phyloP scores from a whole-genome alignment of 2,888 invertebrate genomes.

The Pammene aurita region DNA sequence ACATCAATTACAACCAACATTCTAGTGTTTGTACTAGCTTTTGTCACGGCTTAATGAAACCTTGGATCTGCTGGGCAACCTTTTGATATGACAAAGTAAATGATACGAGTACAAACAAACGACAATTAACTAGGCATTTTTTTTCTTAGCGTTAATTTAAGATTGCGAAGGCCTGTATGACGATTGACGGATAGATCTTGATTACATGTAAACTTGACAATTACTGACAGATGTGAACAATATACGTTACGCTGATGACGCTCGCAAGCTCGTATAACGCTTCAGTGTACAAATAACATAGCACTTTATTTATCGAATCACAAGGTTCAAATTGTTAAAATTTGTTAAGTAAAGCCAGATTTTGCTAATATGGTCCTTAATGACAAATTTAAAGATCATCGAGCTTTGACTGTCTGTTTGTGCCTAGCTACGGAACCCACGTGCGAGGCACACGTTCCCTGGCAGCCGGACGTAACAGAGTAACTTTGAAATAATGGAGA shows the following conservation, averaged over 20 bases:
- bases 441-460: slow-evolving; percentile 72
- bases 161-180: slow-evolving; percentile 22
- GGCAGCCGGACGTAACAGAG: slow-evolving; percentile 52
- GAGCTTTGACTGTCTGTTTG: slow-evolving; percentile 53
- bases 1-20: too few species aligned
- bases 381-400: slow-evolving; percentile 14
- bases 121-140: neutral
- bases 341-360: neutral
- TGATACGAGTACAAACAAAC: too few species aligned
- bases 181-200: slow-evolving; percentile 36
- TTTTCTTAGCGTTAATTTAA: slow-evolving; percentile 12
- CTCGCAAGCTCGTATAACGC: slow-evolving; percentile 7
- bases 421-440: slow-evolving; percentile 64
- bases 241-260: neutral
- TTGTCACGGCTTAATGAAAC: too few species aligned
- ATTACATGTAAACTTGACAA: slow-evolving; percentile 33
- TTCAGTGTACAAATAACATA: neutral
- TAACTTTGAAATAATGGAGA: slow-evolving; percentile 52
- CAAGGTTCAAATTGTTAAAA: neutral
- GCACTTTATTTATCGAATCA: neutral
- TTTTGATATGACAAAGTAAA: too few species aligned
- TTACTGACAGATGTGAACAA: slow-evolving; percentile 50
- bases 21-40: too few species aligned
- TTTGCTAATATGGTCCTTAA: slow-evolving; percentile 7
- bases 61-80: too few species aligned